Evolutionary conservation across 1,140 invertebrate genomes (phyloP).

Genomic region (Oncopodura yosiiana): DNA sequence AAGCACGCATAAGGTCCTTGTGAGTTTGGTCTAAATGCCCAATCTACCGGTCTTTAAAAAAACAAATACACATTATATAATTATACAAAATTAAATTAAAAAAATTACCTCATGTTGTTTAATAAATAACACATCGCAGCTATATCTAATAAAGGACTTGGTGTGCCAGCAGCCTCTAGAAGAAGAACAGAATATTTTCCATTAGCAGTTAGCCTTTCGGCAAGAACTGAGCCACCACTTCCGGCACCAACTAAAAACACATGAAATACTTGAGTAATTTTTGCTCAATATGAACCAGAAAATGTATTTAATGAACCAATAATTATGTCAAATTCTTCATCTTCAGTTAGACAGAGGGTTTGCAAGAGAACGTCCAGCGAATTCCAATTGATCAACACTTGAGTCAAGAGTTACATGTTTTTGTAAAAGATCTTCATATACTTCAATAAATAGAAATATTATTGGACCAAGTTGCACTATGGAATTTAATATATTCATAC

Average conservation of each 20-base stretch:
- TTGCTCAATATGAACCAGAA: too few species aligned
- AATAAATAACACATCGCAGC: background rate
- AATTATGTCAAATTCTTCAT: too few species aligned
- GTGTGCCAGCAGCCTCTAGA: constrained; percentile 55
- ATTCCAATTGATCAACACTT: too few species aligned
- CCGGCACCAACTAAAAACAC: constrained; percentile 10
- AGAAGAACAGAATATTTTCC: constrained; percentile 48
- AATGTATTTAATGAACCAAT: too few species aligned
- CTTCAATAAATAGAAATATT: too few species aligned
- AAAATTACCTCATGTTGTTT: constrained; percentile 6
- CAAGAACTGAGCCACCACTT: background rate
- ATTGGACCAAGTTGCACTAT: too few species aligned
- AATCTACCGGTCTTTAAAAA: background rate
- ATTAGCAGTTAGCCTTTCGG: background rate
- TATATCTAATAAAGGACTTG: background rate
- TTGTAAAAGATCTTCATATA: too few species aligned
- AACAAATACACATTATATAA: background rate
- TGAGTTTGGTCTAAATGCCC: background rate
- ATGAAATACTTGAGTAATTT: too few species aligned
- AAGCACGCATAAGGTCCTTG: background rate
- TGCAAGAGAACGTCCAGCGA: too few species aligned
- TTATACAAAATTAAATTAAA: background rate
- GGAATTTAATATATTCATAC: too few species aligned
- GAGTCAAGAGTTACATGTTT: too few species aligned
- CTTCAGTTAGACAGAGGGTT: too few species aligned